Evolutionary conservation across 2,797 vertebrate genomes (phyloP).

Genomic region (Typhlichthys eigenmanni): DNA sequence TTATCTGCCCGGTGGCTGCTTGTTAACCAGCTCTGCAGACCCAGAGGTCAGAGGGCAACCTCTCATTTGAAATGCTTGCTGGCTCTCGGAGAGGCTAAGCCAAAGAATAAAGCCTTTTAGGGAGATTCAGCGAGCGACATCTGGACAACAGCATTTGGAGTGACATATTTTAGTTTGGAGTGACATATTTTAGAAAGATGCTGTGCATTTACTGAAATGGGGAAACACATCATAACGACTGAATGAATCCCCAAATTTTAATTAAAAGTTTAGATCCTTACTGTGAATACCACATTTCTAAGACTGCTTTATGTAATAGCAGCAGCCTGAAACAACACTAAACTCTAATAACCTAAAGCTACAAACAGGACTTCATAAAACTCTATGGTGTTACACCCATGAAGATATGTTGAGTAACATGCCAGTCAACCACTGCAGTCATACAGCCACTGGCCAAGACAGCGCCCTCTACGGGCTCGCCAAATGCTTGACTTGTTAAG

Average conservation of each 20-base stretch:
- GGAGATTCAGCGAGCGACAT: constrained; percentile 6
- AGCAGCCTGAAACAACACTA: no score
- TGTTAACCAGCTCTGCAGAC: constrained; percentile 60
- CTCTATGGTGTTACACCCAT: constrained; percentile 22
- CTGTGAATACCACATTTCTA: no score
- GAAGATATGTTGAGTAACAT: constrained; percentile 27
- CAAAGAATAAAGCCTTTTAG: neutral
- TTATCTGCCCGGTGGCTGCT: constrained; percentile 64
- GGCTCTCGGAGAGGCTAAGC: constrained; percentile 34
- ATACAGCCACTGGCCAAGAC: constrained; percentile 25
- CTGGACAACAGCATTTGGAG: constrained; percentile 4
- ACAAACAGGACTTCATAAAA: constrained; percentile 6
- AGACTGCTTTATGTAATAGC: no score
- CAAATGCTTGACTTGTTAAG: constrained; percentile 53
- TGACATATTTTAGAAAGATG: neutral
- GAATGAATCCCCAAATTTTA: no score
- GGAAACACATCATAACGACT: no score
- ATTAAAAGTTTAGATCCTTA: no score
- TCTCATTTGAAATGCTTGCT: constrained; percentile 48
- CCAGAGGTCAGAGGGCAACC: constrained; percentile 56
- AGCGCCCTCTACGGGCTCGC: constrained; percentile 27
- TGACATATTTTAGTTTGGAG: neutral
- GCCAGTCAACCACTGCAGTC: constrained; percentile 21
- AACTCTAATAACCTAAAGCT: constrained; percentile 12
- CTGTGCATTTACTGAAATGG: neutral